These are phyloP conservation scores for Tolmerus cingulatus DNA, from an alignment of 2,888 invertebrate species.

Conservation along the genomic window DNA sequence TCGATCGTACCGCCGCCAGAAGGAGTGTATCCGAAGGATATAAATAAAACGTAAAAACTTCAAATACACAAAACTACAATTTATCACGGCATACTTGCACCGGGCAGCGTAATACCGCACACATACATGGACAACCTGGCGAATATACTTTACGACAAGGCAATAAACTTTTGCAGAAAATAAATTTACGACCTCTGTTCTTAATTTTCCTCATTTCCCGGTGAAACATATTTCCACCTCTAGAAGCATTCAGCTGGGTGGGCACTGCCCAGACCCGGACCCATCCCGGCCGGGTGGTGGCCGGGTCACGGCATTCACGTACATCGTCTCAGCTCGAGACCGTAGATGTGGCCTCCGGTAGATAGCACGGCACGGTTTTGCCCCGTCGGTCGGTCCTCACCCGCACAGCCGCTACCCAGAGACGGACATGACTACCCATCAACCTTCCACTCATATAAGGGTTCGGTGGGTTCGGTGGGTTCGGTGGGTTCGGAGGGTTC, in stretches of 20 bases:
- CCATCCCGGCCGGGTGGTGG: neutral
- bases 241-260: conserved; percentile 14
- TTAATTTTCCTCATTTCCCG: conserved; percentile 52
- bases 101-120: conserved; percentile 10
- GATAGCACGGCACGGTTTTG: conserved; percentile 1
- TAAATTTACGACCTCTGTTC: conserved; percentile 53
- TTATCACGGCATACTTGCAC: conserved; percentile 50
- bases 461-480: conserved; percentile 19
- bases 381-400: neutral
- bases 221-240: conserved; percentile 42
- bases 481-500: conserved; percentile 28
- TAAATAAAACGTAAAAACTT: conserved; percentile 50
- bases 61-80: conserved; percentile 52
- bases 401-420: conserved; percentile 43
- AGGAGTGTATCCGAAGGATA: conserved; percentile 39
- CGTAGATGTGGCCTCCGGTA: conserved; percentile 30
- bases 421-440: conserved; percentile 48
- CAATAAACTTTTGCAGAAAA: conserved; percentile 53
- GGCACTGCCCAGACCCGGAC: neutral
- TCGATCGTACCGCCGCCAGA: conserved; percentile 16
- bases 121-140: conserved; percentile 6
- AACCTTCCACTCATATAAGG: conserved; percentile 44
- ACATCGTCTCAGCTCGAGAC: conserved; percentile 38
- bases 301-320: conserved; percentile 20
- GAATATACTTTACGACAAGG: conserved; percentile 52